Evolutionary conservation across 2,888 invertebrate species (phyloP), one percentile per base, ranked within the genome.

Genomic region (Eurytoma adleriae): DNA sequence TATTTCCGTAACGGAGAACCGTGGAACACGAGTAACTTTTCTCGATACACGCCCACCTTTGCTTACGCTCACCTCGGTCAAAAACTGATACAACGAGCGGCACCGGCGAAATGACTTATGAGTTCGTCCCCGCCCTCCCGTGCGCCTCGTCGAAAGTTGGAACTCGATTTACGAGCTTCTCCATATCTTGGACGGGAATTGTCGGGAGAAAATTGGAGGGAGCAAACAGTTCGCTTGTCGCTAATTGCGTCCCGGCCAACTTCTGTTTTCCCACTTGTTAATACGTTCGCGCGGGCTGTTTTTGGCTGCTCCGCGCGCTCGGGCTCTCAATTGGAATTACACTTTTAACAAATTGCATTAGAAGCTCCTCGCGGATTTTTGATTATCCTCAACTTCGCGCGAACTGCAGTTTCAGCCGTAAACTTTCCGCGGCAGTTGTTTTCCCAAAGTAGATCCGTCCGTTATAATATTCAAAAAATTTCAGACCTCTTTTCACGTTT

Each of bases 101-200:
- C 27, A 13, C 2, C 7, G 3, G 48, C 50, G 73, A 73, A 64
- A 73, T 73, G 73, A 73, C 73, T 73, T 73, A 73, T 64, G 73
- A 62, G 61, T 52, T 10, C 30, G 40, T 62, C 13, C 13, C 4
- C 40, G 40, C 40, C 40, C 40, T 40, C 40, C 40, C 4, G 7
- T 62, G 52, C 73, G 40, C 16, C 12, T 20, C 61, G 71, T 54
- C 54, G 73, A 40, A 64, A 73, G 64, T 73, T 64, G 64, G 24
- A 12, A 40, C 30, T 16, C 64, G 72, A 73, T 64, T 73, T 64
- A 64, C 73, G 56, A 64, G 73, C 30, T 40, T 16, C 30, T 40
- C 16, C 16, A 57, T 40, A 50, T 73, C 64, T 73, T 64, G 52
- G 64, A 40, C 64, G 30, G 57, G 61, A 27, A 73, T 64, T 73